Evolutionary conservation across 2,113 vertebrate species (phyloP).

Genomic region (Anoplopoma fimbria): DNA sequence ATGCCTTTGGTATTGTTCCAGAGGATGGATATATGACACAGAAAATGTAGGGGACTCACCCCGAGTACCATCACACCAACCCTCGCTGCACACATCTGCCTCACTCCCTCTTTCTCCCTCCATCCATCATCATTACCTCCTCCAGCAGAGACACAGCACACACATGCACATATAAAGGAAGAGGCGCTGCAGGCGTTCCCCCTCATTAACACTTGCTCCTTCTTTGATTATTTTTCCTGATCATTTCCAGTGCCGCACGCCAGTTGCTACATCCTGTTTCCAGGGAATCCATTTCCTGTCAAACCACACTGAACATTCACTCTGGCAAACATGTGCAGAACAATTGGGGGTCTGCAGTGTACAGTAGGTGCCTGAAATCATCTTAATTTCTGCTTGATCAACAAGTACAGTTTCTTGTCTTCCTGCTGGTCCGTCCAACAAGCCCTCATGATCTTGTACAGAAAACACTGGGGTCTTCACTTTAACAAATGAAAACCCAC

Average conservation of each 20-base stretch:
- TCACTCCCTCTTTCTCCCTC: constrained; percentile 38
- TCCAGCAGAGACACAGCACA: constrained; percentile 49
- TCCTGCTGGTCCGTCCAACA: constrained; percentile 13
- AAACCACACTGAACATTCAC: constrained; percentile 47
- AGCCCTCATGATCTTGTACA: not conserved
- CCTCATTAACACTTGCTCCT: constrained; percentile 76
- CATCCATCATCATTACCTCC: constrained; percentile 72
- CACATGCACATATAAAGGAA: constrained; percentile 52
- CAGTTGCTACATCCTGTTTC: constrained; percentile 73
- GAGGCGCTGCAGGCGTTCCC: constrained; percentile 71
- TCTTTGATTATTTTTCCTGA: constrained; percentile 79
- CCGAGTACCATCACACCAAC: constrained; percentile 35
- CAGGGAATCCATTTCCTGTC: constrained; percentile 71
- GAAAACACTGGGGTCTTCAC: not conserved
- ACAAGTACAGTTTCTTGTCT: constrained; percentile 11
- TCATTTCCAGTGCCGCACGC: constrained; percentile 67
- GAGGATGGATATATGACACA: constrained; percentile 39
- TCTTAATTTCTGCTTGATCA: constrained; percentile 28
- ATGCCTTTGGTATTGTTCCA: constrained; percentile 31
- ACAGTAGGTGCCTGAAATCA: constrained; percentile 15
- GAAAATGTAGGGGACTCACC: constrained; percentile 30
- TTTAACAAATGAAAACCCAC: not conserved
- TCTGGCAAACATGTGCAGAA: constrained; percentile 52
- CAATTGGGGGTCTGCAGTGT: not conserved
- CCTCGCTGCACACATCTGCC: constrained; percentile 55